A percentile compares a stretch with the other conserved stretches of the same genome.
Conservation (phyloP, 2,888 invertebrate species). For the Acrobasis consociella region DNA sequence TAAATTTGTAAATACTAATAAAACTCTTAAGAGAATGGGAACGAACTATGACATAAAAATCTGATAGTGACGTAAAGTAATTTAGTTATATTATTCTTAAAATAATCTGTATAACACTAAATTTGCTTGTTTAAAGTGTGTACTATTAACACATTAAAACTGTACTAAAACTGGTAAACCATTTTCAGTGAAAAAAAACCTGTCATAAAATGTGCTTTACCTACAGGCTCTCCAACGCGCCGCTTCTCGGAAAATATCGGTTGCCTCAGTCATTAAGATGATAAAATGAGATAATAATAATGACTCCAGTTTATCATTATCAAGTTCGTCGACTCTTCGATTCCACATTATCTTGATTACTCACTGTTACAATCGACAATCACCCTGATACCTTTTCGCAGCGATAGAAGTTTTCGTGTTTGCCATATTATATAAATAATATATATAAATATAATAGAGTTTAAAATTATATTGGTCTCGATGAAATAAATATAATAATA, state of each 20-base stretch:
- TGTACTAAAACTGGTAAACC: neutral
- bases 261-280: conserved; percentile 58
- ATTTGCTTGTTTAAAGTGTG: neutral
- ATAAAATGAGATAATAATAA: conserved; percentile 62
- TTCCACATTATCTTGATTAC: conserved; percentile 53
- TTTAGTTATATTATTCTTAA: too few species aligned
- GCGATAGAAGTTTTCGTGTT: neutral
- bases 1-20: too few species aligned
- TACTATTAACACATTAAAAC: neutral
- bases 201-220: conserved; percentile 22
- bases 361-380: conserved; percentile 34
- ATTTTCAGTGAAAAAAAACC: conserved; percentile 11
- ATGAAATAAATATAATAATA: too few species aligned
- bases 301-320: conserved; percentile 60
- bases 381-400: conserved; percentile 23
- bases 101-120: too few species aligned
- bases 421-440: neutral
- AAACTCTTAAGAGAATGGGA: too few species aligned
- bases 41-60: too few species aligned
- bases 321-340: conserved; percentile 54
- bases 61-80: too few species aligned
- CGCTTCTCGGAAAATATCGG: conserved; percentile 51
- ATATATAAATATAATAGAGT: too few species aligned
- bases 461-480: too few species aligned
- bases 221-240: conserved; percentile 25